These are phyloP conservation scores for Drosophila willistoni DNA, from an alignment of 1,140 invertebrate genomes.

Conservation along the genomic window DNA sequence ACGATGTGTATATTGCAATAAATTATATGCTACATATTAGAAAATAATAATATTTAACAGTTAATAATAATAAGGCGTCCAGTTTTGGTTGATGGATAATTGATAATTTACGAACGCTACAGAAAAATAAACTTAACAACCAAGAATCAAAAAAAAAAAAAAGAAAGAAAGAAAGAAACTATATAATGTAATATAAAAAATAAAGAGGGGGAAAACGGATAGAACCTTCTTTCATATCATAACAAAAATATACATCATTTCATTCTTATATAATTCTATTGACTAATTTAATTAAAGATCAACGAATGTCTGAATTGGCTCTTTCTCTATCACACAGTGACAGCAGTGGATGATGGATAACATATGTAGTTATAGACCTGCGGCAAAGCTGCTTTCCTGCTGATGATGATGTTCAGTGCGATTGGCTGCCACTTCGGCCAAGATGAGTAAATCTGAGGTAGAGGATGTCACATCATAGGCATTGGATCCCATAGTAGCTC, in stretches of 20 bases:
- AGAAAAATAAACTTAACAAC: conserved; percentile 56
- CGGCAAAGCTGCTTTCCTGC: conserved; percentile 68
- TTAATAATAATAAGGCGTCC: conserved; percentile 60
- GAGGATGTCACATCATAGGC: conserved; percentile 64
- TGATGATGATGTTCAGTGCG: conserved; percentile 67
- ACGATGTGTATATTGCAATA: conserved; percentile 41
- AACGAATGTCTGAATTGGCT: conserved; percentile 72
- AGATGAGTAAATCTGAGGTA: conserved; percentile 82
- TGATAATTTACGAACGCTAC: conserved; percentile 38
- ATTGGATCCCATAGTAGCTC: conserved; percentile 4
- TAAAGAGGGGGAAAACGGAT: conserved; percentile 46
- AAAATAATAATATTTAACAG: conserved; percentile 74
- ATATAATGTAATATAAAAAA: conserved; percentile 21
- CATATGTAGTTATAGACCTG: neutral
- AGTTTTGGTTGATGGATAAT: conserved; percentile 34
- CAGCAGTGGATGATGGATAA: conserved; percentile 19
- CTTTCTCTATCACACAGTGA: conserved; percentile 28
- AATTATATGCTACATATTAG: conserved; percentile 69
- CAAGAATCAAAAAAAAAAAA: neutral
- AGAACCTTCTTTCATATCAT: conserved; percentile 36
- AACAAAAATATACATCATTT: conserved; percentile 48
- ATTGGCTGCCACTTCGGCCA: conserved; percentile 82
- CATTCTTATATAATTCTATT: conserved; percentile 68
- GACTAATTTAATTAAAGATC: conserved; percentile 74
- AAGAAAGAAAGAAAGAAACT: no score